Evolutionary conservation across 2,888 invertebrate species (phyloP), one percentile per base, ranked within the genome.

Genomic region (Poecilus cupreus): DNA sequence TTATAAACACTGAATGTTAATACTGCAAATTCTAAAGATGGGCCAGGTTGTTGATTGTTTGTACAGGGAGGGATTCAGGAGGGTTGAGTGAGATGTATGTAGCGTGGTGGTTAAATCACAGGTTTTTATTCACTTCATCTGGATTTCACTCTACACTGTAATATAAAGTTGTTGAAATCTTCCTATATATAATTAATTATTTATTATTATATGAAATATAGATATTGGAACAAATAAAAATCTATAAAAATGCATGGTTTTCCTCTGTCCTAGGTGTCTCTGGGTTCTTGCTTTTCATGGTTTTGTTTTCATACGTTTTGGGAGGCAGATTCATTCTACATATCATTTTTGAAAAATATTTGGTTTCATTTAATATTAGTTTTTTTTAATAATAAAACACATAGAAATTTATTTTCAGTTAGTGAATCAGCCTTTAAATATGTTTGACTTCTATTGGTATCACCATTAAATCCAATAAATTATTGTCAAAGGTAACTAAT

Each of bases 141-240:
- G 39, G 24, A 22, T 78, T 78, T 78, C 78, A 78, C 78, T 70
- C 68, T 79, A 79, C 79, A 79, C 79, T 79, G 79, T 79, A 79
- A 79, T 32, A 79, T 79, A 79, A 79, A 46, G 68, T 79, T 79
- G 70, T 79, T 79, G 70, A 79, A 64, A 79, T 79, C 79, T 79
- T 79, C 79, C 79, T 70, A 70, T 79, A 79, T 70, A 51, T 46
- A 70, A 51, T 79, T 79, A 79, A 79, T 79, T 68, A 79, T 79
- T 79, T 79, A 68, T 79, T 79, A 79, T 79, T 79, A 79, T 79
- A 70, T 46, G 49, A 76, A 76, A 76, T 57, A 79, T 79, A 79
- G 70, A 79, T 79, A 79, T 79, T 79, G 79, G 79, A 79, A 68
- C 68, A 79, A 78, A 70, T 70, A 79, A 79, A 32, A 1, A 72